phyloP scores from a whole-genome alignment of 2,888 invertebrate species.

The Euclidia mi region DNA sequence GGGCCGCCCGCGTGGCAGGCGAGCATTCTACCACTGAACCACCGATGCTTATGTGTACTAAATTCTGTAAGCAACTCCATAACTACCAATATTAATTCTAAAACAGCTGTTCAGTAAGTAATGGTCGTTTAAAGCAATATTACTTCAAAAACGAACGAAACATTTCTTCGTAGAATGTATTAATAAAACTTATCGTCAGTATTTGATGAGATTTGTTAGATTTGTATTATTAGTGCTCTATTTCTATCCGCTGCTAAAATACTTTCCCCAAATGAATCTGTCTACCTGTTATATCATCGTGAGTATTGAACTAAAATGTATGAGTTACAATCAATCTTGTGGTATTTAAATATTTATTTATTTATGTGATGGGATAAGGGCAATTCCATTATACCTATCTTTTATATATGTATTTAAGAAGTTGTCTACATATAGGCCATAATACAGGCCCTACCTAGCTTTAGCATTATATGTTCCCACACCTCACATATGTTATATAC shows the following conservation, averaged over 20 bases:
- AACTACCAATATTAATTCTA: not conserved
- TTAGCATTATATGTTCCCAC: no score
- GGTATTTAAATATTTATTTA: not conserved
- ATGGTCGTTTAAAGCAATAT: slow-evolving; percentile 1
- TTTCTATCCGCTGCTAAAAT: not conserved
- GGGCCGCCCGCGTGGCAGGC: slow-evolving; percentile 90
- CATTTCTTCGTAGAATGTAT: not conserved
- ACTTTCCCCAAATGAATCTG: slow-evolving; percentile 2
- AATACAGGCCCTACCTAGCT: no score
- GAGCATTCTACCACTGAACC: slow-evolving; percentile 91
- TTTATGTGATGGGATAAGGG: no score
- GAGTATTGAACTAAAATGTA: slow-evolving; percentile 6
- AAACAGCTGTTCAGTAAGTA: not conserved
- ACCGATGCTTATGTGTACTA: slow-evolving; percentile 79
- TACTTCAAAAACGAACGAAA: slow-evolving; percentile 1
- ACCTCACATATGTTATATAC: no score
- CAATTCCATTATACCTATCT: no score
- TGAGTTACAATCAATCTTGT: slow-evolving; percentile 5
- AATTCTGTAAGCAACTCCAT: not conserved
- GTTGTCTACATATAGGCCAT: no score
- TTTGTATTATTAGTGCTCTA: slow-evolving; percentile 9
- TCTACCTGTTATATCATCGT: slow-evolving; percentile 8
- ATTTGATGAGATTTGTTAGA: slow-evolving; percentile 10
- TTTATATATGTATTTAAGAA: no score
- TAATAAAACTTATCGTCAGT: not conserved